Conservation (phyloP, 2,113 vertebrate species). For the Eptesicus fuscus region DNA sequence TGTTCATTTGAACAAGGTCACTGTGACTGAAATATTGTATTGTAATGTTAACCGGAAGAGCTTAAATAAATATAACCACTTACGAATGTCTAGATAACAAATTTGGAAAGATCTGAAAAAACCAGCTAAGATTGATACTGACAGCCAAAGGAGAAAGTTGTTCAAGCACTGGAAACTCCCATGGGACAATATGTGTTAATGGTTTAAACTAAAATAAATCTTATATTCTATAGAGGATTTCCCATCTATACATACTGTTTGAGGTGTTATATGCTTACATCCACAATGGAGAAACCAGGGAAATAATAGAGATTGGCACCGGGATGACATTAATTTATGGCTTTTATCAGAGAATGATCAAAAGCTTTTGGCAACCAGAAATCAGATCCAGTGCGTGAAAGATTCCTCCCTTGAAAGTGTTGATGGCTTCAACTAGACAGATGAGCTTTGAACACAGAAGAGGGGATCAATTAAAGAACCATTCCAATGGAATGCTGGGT, state of each 20-base stretch:
- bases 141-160: conserved; percentile 27
- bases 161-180: conserved; percentile 27
- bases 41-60: conserved; percentile 36
- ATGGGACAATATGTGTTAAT: background rate
- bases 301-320: background rate
- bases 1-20: conserved; percentile 19
- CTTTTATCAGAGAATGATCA: conserved; percentile 34
- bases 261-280: background rate
- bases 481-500: background rate
- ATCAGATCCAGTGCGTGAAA: background rate
- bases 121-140: background rate
- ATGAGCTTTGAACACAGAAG: background rate
- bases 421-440: conserved; percentile 2
- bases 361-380: background rate
- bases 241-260: background rate
- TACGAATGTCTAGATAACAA: conserved; percentile 9
- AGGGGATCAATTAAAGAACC: background rate
- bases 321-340: background rate
- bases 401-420: background rate
- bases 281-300: background rate
- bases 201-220: conserved; percentile 24
- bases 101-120: conserved; percentile 55
- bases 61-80: conserved; percentile 33
- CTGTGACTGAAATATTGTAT: background rate
- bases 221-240: background rate